Conservation (phyloP, 2,113 vertebrate species). For the Reinhardtius hippoglossoides region DNA sequence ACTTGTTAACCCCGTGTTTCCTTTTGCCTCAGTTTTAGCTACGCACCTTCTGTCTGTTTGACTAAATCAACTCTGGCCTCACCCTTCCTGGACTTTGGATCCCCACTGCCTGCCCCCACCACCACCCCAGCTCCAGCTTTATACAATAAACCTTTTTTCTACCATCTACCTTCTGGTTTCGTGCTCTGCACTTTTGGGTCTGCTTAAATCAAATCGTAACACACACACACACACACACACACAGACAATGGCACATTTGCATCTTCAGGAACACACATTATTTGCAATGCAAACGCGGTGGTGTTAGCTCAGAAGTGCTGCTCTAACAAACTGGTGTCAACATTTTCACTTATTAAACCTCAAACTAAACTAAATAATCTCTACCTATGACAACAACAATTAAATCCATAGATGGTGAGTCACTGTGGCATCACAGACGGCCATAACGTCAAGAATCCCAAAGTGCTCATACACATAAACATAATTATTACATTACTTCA, state of each 20-base stretch:
- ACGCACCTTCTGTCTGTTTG: no score
- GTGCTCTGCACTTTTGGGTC: no score
- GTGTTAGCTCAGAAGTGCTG: neutral
- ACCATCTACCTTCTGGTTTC: no score
- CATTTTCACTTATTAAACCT: neutral
- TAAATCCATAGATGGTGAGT: neutral
- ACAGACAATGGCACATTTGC: neutral
- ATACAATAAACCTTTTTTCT: no score
- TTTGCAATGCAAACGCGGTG: slow-evolving; percentile 27
- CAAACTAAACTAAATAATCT: neutral
- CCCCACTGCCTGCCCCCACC: no score
- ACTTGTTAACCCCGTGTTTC: no score
- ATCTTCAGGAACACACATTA: neutral
- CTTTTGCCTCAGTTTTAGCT: no score
- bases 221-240: neutral
- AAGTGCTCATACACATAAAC: neutral
- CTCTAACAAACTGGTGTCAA: neutral
- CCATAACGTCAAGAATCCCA: neutral
- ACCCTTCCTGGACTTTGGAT: no score
- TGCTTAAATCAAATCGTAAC: no score
- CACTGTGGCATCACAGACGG: neutral
- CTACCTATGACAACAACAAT: neutral
- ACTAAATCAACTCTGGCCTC: no score
- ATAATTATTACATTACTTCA: neutral
- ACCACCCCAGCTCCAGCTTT: no score